Base-by-base conservation (phyloP, 2,888 invertebrate species). In the Dicyrtoma fusca region DNA sequence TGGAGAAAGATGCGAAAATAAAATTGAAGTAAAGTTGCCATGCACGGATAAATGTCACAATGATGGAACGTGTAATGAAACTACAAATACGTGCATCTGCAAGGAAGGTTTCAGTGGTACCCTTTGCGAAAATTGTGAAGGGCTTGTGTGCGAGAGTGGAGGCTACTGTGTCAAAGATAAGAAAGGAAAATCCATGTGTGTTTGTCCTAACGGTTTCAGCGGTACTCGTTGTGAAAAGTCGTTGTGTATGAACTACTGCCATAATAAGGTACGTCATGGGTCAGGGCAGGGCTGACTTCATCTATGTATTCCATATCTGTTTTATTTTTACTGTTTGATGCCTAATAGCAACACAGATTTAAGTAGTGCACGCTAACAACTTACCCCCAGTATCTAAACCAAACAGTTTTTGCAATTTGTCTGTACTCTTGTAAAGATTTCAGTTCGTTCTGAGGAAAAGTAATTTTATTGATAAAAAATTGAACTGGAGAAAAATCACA, bases 1-100 rank as follows among this genome's bases (percentile, higher is more conserved):
- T 0, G 90, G 90, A 0, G 86, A 87, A 57, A 84, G 87, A 87
- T 0, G 84, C 87, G 10, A 84, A 86, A 23, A 34, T 13, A 62
- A 23, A 26, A 34, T n/a, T n/a, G n/a, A n/a, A n/a, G n/a, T 73
- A 11, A 68, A 71, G 23, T 44, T 73, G 1, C 82, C 86, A 57
- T 89, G 89, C 80, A 85, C 86, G 57, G 84, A 83, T 42, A 85
- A 85, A 69, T 89, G 89, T 77, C 85, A 86, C 76, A 89, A 89
- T 81, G 87, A 87, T 1, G 89, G 89, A 2, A 86, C 86, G 0
- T 90, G 89, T 78, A 82, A 85, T 59, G 77, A 76, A 51, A 72
- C 64, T 10, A 77, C 81, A 13, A 82, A 82, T 53, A 78, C 77
- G 65, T 89, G 89, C 80, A 83, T 83, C 42, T 89, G 89, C 78